Base-by-base conservation (phyloP, 2,797 vertebrate species). In the Distichodus sexfasciatus region DNA sequence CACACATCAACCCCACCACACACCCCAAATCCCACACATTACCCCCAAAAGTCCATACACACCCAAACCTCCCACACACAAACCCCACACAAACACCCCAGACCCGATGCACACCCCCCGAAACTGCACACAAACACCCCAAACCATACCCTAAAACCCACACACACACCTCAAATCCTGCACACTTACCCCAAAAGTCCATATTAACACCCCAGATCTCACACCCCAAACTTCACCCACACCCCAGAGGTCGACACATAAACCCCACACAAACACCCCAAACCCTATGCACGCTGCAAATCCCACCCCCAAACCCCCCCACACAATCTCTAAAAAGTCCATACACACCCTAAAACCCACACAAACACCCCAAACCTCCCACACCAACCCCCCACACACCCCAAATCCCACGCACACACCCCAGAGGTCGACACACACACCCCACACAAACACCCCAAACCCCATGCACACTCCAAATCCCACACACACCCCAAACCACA, bases 101-200 rank as follows among this genome's bases (percentile, higher is more conserved):
- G 11, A 48, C 2, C 46, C 19, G 7, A 2, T 1, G 24, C 46
- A 6, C n/a, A n/a, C n/a, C 19, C n/a, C n/a, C n/a, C n/a, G n/a
- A n/a, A n/a, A n/a, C n/a, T n/a, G n/a, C n/a, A n/a, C 44, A 12
- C 44, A 23, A 7, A 46, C 44, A 46, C 44, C n/a, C n/a, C n/a
- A n/a, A n/a, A n/a, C 6, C 33, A 21, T 14, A 21, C 54, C 6
- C 11, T 0, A 2, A 12, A 9, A 23, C 55, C 35, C 36, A 8
- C 47, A 23, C 47, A 11, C 47, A 10, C 38, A 17, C 6, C 23
- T 15, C 9, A 11, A n/a, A 6, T n/a, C n/a, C 4, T 38, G 2
- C 7, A 41, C n/a, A 9, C 64, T 68, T 54, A 4, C 55, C 35
- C 8, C 40, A 57, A n/a, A n/a, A n/a, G n/a, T n/a, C n/a, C n/a